phyloP scores from a whole-genome alignment of 2,113 vertebrate species.

The Lepisosteus osseus region DNA sequence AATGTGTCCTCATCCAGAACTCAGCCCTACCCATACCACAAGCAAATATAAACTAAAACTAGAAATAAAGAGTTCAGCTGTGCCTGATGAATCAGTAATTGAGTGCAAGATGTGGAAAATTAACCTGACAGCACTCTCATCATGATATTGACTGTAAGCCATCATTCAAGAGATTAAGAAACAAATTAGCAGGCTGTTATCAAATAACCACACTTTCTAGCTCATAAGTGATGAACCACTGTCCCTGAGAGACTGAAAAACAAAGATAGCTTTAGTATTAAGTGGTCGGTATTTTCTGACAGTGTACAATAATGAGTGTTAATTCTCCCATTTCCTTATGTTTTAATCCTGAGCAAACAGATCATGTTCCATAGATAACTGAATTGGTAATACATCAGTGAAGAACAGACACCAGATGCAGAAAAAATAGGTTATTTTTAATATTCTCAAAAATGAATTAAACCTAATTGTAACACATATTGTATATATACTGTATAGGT shows the following conservation, averaged over 20 bases:
- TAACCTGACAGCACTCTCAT: constrained; percentile 25
- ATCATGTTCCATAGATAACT: no score
- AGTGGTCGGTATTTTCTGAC: background rate
- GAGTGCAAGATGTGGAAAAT: constrained; percentile 49
- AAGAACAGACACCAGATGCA: no score
- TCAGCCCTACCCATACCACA: background rate
- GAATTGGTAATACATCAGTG: no score
- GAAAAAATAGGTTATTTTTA: no score
- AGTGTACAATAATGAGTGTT: background rate
- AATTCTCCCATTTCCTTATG: background rate
- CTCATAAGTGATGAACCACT: no score
- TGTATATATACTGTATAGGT: no score
- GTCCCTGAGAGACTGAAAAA: no score
- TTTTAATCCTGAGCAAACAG: background rate
- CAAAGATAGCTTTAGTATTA: background rate
- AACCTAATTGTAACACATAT: no score
- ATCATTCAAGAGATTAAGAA: constrained; percentile 6
- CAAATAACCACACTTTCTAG: no score
- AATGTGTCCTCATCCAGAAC: no score
- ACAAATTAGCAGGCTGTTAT: background rate
- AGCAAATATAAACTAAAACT: background rate
- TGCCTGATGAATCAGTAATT: constrained; percentile 7
- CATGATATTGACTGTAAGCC: background rate
- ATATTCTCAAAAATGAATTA: no score
- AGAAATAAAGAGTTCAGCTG: background rate